These are phyloP conservation scores for Varecia variegata DNA, from an alignment of 2,797 vertebrate species.

Conservation along the genomic window DNA sequence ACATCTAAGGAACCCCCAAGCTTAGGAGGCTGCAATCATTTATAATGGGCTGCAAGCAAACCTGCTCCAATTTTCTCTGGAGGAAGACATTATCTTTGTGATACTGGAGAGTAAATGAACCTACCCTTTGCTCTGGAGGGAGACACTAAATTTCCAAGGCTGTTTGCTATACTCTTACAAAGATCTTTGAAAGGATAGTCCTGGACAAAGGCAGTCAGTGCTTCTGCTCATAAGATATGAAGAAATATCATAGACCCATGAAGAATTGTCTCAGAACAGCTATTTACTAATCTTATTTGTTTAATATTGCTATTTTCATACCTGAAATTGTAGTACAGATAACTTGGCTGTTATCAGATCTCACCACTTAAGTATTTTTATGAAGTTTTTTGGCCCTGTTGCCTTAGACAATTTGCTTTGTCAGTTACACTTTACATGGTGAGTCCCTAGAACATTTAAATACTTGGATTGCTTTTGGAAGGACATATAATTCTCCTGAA, in stretches of 20 bases:
- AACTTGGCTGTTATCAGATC: neutral
- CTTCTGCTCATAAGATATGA: neutral
- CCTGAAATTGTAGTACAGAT: neutral
- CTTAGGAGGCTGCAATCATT: neutral
- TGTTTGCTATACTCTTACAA: neutral
- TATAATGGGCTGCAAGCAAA: neutral
- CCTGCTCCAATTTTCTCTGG: neutral
- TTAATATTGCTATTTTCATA: neutral
- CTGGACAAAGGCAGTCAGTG: neutral
- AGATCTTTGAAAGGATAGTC: neutral
- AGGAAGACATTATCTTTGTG: neutral
- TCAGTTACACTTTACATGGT: neutral
- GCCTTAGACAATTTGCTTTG: neutral
- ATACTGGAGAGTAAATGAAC: neutral
- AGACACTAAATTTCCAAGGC: neutral
- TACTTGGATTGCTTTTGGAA: constrained; percentile 47
- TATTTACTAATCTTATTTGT: constrained; percentile 10
- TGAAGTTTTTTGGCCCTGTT: neutral
- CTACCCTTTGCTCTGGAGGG: neutral
- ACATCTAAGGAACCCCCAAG: neutral
- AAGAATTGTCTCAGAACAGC: neutral
- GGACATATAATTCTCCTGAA: constrained; percentile 57
- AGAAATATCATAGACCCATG: neutral
- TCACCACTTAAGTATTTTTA: neutral
- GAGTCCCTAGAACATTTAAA: constrained; percentile 4